Evolutionary conservation across 2,797 vertebrate genomes (phyloP).

Genomic region (Geotrypetes seraphini): DNA sequence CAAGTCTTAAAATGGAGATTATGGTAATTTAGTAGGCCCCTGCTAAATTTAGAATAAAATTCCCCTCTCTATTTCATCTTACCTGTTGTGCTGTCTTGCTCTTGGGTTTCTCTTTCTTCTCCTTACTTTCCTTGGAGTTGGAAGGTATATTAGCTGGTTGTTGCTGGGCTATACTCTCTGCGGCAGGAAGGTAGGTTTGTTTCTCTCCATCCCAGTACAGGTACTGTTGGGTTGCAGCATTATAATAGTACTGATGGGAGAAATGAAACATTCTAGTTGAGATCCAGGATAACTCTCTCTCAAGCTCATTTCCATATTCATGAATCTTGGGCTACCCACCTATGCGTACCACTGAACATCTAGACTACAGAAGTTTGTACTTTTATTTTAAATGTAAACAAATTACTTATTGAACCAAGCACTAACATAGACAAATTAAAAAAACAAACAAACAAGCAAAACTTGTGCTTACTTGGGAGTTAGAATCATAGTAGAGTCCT

Average conservation of each 20-base stretch:
- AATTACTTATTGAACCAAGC: no score
- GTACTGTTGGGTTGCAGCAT: conserved; percentile 93
- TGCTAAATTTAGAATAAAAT: no score
- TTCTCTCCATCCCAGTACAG: conserved; percentile 96
- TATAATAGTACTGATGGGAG: conserved; percentile 93
- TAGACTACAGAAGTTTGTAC: no score
- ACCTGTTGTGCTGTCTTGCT: conserved; percentile 98
- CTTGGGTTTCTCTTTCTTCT: conserved; percentile 96
- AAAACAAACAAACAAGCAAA: not conserved
- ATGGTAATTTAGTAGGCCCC: no score
- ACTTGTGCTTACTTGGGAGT: conserved; percentile 69
- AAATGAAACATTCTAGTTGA: not conserved
- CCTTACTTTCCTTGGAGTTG: conserved; percentile 71
- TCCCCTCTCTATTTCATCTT: not conserved
- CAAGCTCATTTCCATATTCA: no score
- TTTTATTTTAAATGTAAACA: no score
- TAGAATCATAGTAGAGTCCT: conserved; percentile 92
- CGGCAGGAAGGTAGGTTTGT: conserved; percentile 80
- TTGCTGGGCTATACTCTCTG: conserved; percentile 43
- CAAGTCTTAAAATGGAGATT: no score
- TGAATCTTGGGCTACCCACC: no score
- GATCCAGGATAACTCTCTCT: no score
- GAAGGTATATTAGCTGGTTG: conserved; percentile 35
- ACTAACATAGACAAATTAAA: no score
- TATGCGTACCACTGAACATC: no score